Evolutionary conservation across 2,113 vertebrate species (phyloP), one percentile per base, ranked within the genome.

Genomic region (Reinhardtius hippoglossoides): DNA sequence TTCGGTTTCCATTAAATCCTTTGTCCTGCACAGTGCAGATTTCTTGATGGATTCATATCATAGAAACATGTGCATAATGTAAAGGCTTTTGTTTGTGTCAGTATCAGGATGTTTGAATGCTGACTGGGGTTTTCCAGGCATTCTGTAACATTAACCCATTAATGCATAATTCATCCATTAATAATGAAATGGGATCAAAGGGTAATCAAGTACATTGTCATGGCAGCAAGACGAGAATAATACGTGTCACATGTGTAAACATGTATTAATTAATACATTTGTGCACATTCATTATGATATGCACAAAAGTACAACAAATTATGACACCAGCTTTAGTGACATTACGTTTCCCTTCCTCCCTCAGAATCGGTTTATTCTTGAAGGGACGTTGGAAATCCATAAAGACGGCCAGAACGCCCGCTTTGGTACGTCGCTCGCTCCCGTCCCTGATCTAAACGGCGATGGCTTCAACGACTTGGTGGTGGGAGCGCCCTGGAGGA

Each of bases 401-500:
- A 95, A 95, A 24, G 89, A 94, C 4, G 96, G 96, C 69, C 97
- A 99, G 92, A 98, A 99, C 0, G 95, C 97, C 54, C 95, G 98
- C 0, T 99, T 99, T 0, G 98, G 98, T 3, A 96, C 96, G 3
- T 95, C 96, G 59, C 95, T 99, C 0, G 95, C 96, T 1, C 94
- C 97, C 0, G 95, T 99, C 2, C 95, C 94, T 0, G 98, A 99
- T 79, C 95, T 99, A 77, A 99, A 99, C 16, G 96, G 97, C 1
- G 98, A 99, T 18, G 93, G 95, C 64, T 98, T 95, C 92, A 97
- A 96, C 0, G 98, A 99, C 66, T 86, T 98, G 44, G 97, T 96
- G 20, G 95, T 99, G 0, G 97, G 98, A 3, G 97, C 98, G 0
- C 97, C 98, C 69, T 99, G 77, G 97, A 98, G 77, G 97, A 99